Conservation (phyloP, 2,888 invertebrate genomes). For the Seira musarum region DNA sequence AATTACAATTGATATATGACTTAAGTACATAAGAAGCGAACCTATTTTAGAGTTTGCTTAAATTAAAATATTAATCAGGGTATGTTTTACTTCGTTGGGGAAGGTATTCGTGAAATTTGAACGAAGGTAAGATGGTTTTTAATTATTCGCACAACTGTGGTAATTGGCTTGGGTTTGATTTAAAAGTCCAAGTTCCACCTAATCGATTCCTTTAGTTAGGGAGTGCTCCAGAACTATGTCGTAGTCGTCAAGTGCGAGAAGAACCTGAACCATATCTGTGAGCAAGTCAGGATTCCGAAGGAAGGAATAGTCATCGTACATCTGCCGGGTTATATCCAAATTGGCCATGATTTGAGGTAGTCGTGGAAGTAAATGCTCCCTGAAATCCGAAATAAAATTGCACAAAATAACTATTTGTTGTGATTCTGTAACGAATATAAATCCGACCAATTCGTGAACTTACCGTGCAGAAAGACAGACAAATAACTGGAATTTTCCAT, state of each 20-base stretch:
- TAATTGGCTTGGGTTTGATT: no score
- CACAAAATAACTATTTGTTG: background rate
- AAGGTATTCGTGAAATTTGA: no score
- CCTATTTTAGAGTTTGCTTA: no score
- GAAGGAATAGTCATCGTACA: constrained; percentile 98
- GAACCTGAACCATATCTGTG: constrained; percentile 91
- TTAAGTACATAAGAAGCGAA: no score
- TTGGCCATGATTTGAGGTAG: constrained; percentile 93
- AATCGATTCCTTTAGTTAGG: constrained; percentile 79
- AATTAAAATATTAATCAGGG: no score
- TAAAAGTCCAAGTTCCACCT: no score
- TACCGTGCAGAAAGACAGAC: constrained; percentile 80
- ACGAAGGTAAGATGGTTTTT: no score
- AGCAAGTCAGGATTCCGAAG: constrained; percentile 88
- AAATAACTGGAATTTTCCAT: constrained; percentile 98
- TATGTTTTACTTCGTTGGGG: no score
- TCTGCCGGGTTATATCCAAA: constrained; percentile 88
- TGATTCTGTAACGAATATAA: background rate
- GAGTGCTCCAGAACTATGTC: constrained; percentile 90
- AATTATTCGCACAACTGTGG: no score
- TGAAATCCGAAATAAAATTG: constrained; percentile 73
- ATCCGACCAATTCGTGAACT: background rate
- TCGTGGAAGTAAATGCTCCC: constrained; percentile 90
- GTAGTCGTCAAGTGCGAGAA: constrained; percentile 91
- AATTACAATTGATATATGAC: no score